Base-by-base conservation (phyloP, 2,797 vertebrate species). In the Neosilurus mollespiculum region DNA sequence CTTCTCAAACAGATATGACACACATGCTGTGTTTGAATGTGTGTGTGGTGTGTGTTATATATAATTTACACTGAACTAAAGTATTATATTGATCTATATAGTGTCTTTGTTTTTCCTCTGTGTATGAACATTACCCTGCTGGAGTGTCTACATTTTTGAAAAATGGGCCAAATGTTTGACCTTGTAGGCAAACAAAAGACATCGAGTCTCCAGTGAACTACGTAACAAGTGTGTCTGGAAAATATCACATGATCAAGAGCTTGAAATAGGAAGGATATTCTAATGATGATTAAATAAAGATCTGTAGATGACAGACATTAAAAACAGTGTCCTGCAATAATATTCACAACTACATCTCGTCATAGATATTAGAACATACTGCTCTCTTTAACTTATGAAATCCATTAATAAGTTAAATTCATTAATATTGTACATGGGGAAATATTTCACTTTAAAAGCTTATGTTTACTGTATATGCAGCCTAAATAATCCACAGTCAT, bases 111-210 rank as follows among this genome's bases (percentile, higher is more conserved):
- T 2, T 22, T 65, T 43, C n/a, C 20, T 34, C 24, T 51, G 14
- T n/a, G n/a, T 14, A 24, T 14, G 5, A 1, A 64, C 56, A 37
- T 30, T 20, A 18, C 15, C 15, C 51, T 59, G 20, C 49, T 83
- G 51, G 18, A 34, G 26, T 49, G 18, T 8, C 59, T 12, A 2
- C 4, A n/a, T 22, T 54, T 66, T 59, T 82, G n/a, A 11, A 77
- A 73, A 72, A 16, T 2, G 2, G 1, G 56, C 77, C 83, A 77
- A 43, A n/a, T 14, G 4, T 80, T 53, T 72, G 80, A 79, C 83
- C 71, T 70, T 80, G 64, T 30, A 30, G 22, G 49, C 79, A 70
- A 69, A 81, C 62, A 54, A 59, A 70, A 64, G 51, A 78, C 37
- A 71, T 12, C 24, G 53, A 37, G 53, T 58, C 20, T 58, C 10